phyloP scores from a whole-genome alignment of 1,140 invertebrate genomes.

The Drosophila pectinifera region DNA sequence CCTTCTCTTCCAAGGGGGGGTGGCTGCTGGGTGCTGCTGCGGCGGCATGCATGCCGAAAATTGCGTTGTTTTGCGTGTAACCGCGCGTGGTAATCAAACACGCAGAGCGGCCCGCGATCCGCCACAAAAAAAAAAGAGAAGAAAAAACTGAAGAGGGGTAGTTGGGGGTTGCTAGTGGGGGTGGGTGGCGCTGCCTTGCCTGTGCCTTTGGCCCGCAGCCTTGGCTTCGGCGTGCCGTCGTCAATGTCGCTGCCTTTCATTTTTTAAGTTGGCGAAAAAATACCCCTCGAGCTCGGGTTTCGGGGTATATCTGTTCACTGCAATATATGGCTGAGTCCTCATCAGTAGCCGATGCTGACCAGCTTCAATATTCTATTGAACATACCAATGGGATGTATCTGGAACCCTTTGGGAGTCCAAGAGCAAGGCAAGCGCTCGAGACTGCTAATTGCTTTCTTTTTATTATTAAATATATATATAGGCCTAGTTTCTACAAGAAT shows the following conservation, averaged over 20 bases:
- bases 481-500: not conserved
- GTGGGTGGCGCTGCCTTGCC: slow-evolving; percentile 5
- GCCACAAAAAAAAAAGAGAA: not conserved
- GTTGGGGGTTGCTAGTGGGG: slow-evolving; percentile 1
- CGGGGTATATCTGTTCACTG: not conserved
- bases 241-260: slow-evolving; percentile 33
- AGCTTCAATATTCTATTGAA: no score
- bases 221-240: slow-evolving; percentile 57
- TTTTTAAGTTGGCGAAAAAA: slow-evolving; percentile 17
- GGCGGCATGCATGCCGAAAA: slow-evolving; percentile 82
- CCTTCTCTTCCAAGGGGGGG: no score
- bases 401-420: no score
- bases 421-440: no score
- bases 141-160: not conserved
- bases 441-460: not conserved
- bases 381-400: no score
- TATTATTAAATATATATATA: not conserved
- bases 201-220: slow-evolving; percentile 11
- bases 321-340: no score
- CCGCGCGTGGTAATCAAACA: slow-evolving; percentile 84
- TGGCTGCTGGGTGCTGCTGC: slow-evolving; percentile 13
- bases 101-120: slow-evolving; percentile 54
- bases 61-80: slow-evolving; percentile 84
- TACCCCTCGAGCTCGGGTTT: not conserved
- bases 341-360: no score